These are phyloP conservation scores for Erpobdella octoculata DNA, from an alignment of 2,888 invertebrate genomes.

Conservation along the genomic window DNA sequence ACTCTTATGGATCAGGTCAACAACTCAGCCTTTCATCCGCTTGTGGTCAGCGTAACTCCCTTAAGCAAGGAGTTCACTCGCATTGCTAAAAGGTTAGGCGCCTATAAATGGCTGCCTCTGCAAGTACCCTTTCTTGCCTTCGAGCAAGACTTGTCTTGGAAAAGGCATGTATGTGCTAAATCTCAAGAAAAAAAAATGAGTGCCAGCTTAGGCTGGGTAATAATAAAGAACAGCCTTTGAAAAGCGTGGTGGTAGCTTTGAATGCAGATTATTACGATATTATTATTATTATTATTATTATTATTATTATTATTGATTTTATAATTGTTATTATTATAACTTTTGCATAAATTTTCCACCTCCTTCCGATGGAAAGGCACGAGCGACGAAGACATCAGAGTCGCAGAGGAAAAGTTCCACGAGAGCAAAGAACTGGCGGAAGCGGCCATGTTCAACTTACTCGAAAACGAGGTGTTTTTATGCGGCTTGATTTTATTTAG, in stretches of 20 bases:
- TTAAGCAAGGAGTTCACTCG: too few relatives aligned
- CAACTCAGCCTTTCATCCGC: too few relatives aligned
- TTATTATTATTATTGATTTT: background rate
- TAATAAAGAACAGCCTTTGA: too few relatives aligned
- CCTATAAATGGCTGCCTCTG: too few relatives aligned
- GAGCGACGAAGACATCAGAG: conserved; percentile 86
- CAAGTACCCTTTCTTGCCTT: too few relatives aligned
- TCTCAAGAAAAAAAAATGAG: too few relatives aligned
- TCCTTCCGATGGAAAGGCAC: conserved; percentile 7
- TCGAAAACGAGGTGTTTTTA: conserved; percentile 87
- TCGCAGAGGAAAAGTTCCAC: conserved; percentile 97
- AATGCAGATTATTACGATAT: background rate
- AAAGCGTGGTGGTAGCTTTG: background rate
- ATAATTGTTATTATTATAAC: background rate
- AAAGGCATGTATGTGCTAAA: too few relatives aligned
- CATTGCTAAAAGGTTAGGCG: too few relatives aligned
- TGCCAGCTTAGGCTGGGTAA: too few relatives aligned
- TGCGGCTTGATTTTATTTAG: background rate
- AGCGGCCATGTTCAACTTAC: conserved; percentile 95
- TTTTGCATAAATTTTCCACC: background rate
- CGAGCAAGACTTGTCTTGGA: too few relatives aligned
- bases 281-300: background rate
- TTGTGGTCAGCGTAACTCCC: too few relatives aligned
- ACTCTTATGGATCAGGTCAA: too few relatives aligned
- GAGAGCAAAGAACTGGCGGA: conserved; percentile 94